Conservation (phyloP, 2,113 vertebrate genomes). For the Sinocyclocheilus rhinocerous region DNA sequence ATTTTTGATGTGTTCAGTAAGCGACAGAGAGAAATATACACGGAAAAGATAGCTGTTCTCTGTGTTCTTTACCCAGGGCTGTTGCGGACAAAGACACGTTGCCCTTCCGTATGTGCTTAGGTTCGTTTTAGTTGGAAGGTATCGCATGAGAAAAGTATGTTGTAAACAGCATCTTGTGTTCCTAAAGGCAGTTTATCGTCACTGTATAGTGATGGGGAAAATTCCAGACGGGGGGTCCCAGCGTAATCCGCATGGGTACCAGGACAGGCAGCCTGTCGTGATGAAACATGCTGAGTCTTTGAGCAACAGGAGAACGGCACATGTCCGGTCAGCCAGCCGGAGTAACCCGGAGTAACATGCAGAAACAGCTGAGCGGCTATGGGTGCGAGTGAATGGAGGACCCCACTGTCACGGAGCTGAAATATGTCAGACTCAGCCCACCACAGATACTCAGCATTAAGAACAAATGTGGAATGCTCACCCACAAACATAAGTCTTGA, state of each 20-base stretch:
- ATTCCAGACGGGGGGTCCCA: slow-evolving; percentile 51
- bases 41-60: slow-evolving; percentile 27
- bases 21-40: slow-evolving; percentile 60
- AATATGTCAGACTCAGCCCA: slow-evolving; percentile 74
- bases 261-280: slow-evolving; percentile 25
- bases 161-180: not conserved
- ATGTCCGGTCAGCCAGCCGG: slow-evolving; percentile 62
- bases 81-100: slow-evolving; percentile 11
- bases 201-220: slow-evolving; percentile 5
- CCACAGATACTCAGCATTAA: slow-evolving; percentile 61
- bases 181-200: not conserved
- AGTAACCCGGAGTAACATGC: slow-evolving; percentile 64
- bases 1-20: slow-evolving; percentile 65
- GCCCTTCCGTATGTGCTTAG: not conserved
- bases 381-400: slow-evolving; percentile 69
- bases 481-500: slow-evolving; percentile 40
- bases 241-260: slow-evolving; percentile 52
- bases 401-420: slow-evolving; percentile 52
- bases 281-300: slow-evolving; percentile 54
- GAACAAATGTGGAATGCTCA: slow-evolving; percentile 70
- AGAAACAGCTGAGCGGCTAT: slow-evolving; percentile 76
- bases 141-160: slow-evolving; percentile 46
- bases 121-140: not conserved
- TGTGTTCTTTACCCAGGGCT: not conserved
- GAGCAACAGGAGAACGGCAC: slow-evolving; percentile 59